Evolutionary conservation across 2,888 invertebrate species (phyloP), one percentile per base, ranked within the genome.

Genomic region (Platerodrilus igneus): DNA sequence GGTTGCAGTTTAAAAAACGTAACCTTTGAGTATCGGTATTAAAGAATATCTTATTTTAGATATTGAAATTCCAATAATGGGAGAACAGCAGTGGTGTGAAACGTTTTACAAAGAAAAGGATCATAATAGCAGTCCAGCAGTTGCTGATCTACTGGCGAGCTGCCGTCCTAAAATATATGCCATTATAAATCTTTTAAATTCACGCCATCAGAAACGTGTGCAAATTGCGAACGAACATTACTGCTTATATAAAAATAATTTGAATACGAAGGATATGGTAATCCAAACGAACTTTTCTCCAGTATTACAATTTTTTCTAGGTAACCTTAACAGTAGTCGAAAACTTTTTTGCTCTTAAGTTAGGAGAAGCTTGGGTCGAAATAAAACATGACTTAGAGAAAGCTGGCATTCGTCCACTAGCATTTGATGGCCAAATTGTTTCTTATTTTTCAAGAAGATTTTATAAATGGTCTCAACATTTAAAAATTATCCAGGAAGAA

Each of bases 81-180:
- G 71, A 14, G 50, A 47, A 14, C 53, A 59, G 6, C 71, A 73
- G 39, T 64, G 63, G 57, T 40, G 57, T 10, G 56, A 61, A 11
- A 61, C 66, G 2, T 55, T 54, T 37, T 55, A 55, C 30, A 49
- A 48, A 11, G 29, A 39, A 4, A 61, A 61, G 42, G 48, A 62
- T 8, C 35, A 46, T 3, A 47, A 55, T 4, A 58, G 52, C 9
- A 67, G 64, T 45, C 67, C 68, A 4, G 53, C 67, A 3, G 52
- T 67, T 14, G 53, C 59, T 2, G 69, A 71, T 27, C 57, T 70
- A 47, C 49, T 70, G 4, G 64, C 64, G 3, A 70, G 71, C 23
- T 63, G 63, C 16, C 56, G 72, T 47, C 69, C 70, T 1, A 74
- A 73, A 57, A 65, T 74, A 33, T 71, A 71, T 45, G 63, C 66